A percentile compares a stretch with the other conserved stretches of the same genome.
Conservation (phyloP, 2,797 vertebrate species). For the Aselliscus stoliczkanus region DNA sequence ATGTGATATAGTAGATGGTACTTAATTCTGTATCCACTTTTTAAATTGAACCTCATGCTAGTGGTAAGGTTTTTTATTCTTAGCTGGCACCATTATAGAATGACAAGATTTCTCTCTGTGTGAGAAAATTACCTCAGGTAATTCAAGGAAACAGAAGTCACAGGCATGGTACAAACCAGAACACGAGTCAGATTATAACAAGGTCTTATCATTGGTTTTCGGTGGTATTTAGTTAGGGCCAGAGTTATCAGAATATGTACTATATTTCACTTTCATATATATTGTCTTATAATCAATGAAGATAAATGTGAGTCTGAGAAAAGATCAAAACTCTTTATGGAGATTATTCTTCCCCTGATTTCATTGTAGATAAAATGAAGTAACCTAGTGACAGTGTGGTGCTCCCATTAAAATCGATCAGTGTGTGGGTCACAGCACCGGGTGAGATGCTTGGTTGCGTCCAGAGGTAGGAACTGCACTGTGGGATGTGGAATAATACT, state of each 20-base stretch:
- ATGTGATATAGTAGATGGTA: not conserved
- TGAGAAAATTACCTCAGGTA: not conserved
- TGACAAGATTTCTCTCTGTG: not conserved
- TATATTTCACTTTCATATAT: not conserved
- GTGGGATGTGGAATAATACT: not conserved
- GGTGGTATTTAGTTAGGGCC: not conserved
- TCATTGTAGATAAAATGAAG: not conserved
- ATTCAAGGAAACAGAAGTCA: not conserved
- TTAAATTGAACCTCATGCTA: not conserved
- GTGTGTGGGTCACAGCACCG: not conserved
- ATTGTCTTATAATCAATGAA: not conserved
- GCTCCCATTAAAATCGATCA: not conserved
- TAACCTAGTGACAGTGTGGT: not conserved
- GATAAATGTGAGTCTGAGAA: not conserved
- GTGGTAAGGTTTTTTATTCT: not conserved
- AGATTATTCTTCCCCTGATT: not conserved
- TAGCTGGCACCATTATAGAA: not conserved
- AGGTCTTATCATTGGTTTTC: not conserved
- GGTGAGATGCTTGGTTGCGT: not conserved
- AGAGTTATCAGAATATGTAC: not conserved
- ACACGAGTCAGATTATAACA: not conserved
- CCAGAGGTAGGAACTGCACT: not conserved
- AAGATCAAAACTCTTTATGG: not conserved
- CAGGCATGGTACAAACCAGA: not conserved
- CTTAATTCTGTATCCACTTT: not conserved